phyloP scores from a whole-genome alignment of 2,797 vertebrate species.

The Synaphobranchus kaupii region DNA sequence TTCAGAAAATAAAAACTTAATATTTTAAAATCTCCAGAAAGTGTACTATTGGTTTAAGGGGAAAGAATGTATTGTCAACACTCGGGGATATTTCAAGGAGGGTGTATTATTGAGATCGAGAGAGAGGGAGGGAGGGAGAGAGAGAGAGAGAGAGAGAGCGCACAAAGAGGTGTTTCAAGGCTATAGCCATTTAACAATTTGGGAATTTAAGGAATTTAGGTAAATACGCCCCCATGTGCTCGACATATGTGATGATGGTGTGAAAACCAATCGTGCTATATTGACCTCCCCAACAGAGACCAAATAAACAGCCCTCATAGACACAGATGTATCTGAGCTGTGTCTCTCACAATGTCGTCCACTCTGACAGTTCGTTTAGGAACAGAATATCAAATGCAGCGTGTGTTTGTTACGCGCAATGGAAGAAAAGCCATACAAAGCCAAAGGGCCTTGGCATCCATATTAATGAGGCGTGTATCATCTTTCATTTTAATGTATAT shows the following conservation, averaged over 20 bases:
- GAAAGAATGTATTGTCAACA: background rate
- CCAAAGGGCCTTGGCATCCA: background rate
- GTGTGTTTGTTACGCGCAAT: constrained; percentile 49
- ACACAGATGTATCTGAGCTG: constrained; percentile 37
- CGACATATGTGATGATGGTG: constrained; percentile 47
- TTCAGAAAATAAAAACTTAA: background rate
- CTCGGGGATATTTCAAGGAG: background rate
- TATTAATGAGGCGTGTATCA: background rate
- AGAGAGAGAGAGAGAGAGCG: background rate
- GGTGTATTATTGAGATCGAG: background rate
- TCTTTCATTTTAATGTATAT: background rate
- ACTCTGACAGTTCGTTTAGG: background rate
- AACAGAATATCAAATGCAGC: constrained; percentile 16
- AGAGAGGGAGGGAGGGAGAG: no score
- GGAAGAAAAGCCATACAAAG: constrained; percentile 39
- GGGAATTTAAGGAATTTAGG: constrained; percentile 40
- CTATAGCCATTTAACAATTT: constrained; percentile 24
- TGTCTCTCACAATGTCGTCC: background rate
- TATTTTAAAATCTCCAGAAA: background rate
- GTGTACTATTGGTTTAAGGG: background rate
- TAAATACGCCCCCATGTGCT: constrained; percentile 50
- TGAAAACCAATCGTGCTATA: constrained; percentile 40
- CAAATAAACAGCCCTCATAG: constrained; percentile 53
- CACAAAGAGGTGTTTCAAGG: constrained; percentile 37
- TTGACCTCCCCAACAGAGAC: constrained; percentile 44